Evolutionary conservation across 2,113 vertebrate genomes (phyloP), one percentile per base, ranked within the genome.

Genomic region (Rhadina sibilatrix): DNA sequence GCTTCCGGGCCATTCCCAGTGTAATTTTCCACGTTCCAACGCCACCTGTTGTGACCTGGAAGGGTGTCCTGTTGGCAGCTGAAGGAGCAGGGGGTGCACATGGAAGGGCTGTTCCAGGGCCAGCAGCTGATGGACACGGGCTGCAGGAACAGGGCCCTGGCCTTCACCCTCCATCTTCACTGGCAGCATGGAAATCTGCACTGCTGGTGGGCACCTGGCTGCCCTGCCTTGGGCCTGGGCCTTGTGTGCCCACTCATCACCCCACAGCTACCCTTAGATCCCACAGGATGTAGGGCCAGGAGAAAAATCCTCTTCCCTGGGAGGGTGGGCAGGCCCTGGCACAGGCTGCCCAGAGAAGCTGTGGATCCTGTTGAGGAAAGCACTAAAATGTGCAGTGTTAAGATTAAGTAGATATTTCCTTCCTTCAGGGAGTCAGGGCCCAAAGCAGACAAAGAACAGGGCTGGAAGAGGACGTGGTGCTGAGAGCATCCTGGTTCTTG

Each of bases 91-190:
- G 99, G 99, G 2, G 97, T 99, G 80, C 98, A 98, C 0, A 98
- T 98, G 83, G 98, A 97, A 78, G 98, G 98, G 52, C 98, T 99
- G 6, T 99, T 99, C 82, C 94, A 99, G 97, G 98, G 99, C 2
- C 98, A 99, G 97, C 97, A 70, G 69, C 97, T 99, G 95, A 98
- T 99, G 97, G 98, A 98, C 87, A 96, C n/a, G 0, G 99, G 99
- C 95, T 99, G 99, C 98, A 98, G 88, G 64, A 99, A 98, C 95
- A 98, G 99, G 38, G 98, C 99, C 0, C n/a, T n/a, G n/a, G n/a
- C n/a, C n/a, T n/a, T n/a, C n/a, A n/a, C n/a, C n/a, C n/a, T n/a
- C 99, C 89, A 98, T 99, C 98, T 99, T 99, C 95, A 98, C 98
- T 81, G 98, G 99, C 98, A 98, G 96, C 72, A 95, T 99, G 87